These are phyloP conservation scores for Anthopleura sola DNA, from an alignment of 64 coral and sea anemone species.

Conservation along the genomic window DNA sequence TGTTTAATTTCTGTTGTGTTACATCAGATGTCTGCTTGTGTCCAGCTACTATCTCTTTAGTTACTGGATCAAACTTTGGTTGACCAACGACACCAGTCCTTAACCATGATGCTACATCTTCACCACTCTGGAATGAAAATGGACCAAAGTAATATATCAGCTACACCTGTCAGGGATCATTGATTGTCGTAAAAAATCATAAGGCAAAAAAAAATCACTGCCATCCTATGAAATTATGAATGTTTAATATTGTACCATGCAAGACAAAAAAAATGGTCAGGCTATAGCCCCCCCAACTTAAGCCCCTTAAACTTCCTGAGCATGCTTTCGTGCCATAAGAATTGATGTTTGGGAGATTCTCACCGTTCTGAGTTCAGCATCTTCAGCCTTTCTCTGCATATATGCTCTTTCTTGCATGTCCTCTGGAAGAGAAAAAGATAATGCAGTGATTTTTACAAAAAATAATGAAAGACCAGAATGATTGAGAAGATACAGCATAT, in stretches of 20 bases:
- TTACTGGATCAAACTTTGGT: conserved; percentile 62
- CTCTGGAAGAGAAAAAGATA: conserved; percentile 31
- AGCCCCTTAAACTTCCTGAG: too few species aligned
- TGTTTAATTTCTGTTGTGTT: conserved; percentile 61
- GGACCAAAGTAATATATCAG: background rate
- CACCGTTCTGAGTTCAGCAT: conserved; percentile 62
- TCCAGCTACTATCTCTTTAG: conserved; percentile 58
- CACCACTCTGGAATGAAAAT: conserved; percentile 40
- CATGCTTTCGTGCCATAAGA: too few species aligned
- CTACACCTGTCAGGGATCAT: background rate
- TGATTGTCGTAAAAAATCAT: too few species aligned
- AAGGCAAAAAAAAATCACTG: too few species aligned
- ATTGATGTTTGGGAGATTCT: background rate
- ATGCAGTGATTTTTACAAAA: too few species aligned
- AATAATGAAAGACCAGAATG: too few species aligned
- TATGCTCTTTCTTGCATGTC: conserved; percentile 48
- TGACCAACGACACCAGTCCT: conserved; percentile 68
- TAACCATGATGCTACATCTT: conserved; percentile 73
- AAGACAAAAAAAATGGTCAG: too few species aligned
- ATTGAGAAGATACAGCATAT: too few species aligned
- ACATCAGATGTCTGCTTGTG: conserved; percentile 79
- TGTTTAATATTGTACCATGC: too few species aligned
- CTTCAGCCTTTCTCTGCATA: conserved; percentile 37
- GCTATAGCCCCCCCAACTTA: too few species aligned
- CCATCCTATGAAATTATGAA: too few species aligned